Evolutionary conservation across 37 sponge, comb jelly and placozoan species (phyloP).

Genomic region (Geodia barretti): DNA sequence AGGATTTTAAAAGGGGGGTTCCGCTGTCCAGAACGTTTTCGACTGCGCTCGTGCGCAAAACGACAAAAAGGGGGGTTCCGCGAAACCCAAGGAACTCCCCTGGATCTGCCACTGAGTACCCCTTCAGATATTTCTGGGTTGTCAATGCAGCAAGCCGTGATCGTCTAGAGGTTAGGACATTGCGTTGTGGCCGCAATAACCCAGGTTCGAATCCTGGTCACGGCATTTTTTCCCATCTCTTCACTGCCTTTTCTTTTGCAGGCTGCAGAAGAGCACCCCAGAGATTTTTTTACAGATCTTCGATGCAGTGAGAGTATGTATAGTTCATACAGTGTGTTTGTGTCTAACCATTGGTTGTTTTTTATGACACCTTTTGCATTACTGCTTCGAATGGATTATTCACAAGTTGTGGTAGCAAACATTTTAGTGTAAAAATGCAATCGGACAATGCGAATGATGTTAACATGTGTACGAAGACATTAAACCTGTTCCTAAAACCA

Average conservation of each 20-base stretch:
- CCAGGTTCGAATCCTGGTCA: constrained; percentile 97
- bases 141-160: constrained; percentile 69
- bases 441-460: no score
- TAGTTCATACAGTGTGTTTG: neutral
- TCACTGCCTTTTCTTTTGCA: neutral
- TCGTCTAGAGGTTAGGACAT: constrained; percentile 98
- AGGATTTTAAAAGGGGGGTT: no score
- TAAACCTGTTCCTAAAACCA: no score
- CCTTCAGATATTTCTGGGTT: neutral
- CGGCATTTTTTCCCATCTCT: constrained; percentile 81
- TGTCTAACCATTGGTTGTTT: neutral
- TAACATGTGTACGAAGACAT: no score
- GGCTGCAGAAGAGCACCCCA: neutral
- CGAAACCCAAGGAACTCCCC: no score
- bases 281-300: neutral
- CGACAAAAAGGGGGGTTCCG: no score
- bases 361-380: neutral
- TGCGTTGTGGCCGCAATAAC: constrained; percentile 97
- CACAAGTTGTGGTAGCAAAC: no score
- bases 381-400: no score
- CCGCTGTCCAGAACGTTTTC: no score
- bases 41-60: no score
- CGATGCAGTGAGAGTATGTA: neutral
- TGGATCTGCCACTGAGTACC: no score
- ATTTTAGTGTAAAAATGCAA: no score